Base-by-base conservation (phyloP, 2,888 invertebrate species). In the Exephanes ischioxanthus region DNA sequence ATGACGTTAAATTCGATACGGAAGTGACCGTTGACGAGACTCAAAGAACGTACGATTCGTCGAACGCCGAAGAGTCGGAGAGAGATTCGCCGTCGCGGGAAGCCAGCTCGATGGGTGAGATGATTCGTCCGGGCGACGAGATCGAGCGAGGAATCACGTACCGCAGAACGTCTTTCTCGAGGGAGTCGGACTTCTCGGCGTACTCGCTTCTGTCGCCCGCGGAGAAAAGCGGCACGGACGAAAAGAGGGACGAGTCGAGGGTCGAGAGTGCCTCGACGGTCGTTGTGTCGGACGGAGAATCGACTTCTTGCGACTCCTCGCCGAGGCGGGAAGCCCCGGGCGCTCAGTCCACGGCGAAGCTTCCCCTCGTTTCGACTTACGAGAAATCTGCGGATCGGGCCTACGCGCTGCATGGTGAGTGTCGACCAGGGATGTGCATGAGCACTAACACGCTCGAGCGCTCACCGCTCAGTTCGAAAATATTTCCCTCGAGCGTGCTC, bases 61-160 rank as follows among this genome's bases (percentile, higher is more conserved):
- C 53, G 45, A 73, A 72, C 1, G 14, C 41, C 3, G 53, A 41
- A 16, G 19, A 7, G n/a, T n/a, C n/a, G 19, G 61, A 61, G 19
- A 22, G 16, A 30, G 26, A 58, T 73, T 61, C 48, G 9, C 1
- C 19, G 9, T n/a, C 11, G 30, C 11, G n/a, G 26, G 63, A 63
- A 11, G 11, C n/a, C 37, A 30, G 55, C 19, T 53, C 16, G 51
- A 33, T 26, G 14, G 26, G 19, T 22, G 78, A 81, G 26, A 22
- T 76, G n/a, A 67, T 70, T 33, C 37, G 58, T 16, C 30, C 75
- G 1, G 61, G 37, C 22, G 70, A 76, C 11, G 71, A 82, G 16
- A 67, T 85, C 68, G 77, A 73, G 0, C 72, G 73, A 61, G 85
- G 83, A 6, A 77, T 86, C 22, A 86, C 85, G 5, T 80, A 37